Conservation (phyloP, 92 coral and sea anemone species). For the Porites lobata region DNA sequence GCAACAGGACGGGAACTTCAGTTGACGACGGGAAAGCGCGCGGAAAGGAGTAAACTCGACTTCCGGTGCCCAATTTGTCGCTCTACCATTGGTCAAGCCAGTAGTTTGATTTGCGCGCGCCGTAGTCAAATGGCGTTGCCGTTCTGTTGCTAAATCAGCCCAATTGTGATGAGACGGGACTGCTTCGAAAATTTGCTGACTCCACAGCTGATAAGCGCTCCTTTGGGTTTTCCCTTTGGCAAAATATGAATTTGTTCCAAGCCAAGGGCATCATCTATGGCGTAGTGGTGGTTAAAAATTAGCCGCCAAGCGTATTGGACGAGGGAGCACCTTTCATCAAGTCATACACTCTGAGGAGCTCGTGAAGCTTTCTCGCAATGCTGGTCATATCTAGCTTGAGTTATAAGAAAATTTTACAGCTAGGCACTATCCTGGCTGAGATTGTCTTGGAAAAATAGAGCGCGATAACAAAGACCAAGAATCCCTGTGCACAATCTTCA, state of each 20-base stretch:
- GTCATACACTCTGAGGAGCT: slow-evolving; percentile 63
- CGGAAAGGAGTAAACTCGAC: too few species aligned
- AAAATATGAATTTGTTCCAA: slow-evolving; percentile 47
- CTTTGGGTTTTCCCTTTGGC: slow-evolving; percentile 42
- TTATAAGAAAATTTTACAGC: slow-evolving; percentile 66
- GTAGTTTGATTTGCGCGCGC: too few species aligned
- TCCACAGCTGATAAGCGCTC: slow-evolving; percentile 59
- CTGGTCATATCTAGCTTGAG: slow-evolving; percentile 59
- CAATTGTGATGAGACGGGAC: slow-evolving; percentile 44
- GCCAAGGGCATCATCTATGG: too few species aligned
- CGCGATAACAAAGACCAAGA: slow-evolving; percentile 71
- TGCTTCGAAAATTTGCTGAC: slow-evolving; percentile 65
- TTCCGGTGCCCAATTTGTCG: too few species aligned
- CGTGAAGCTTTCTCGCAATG: slow-evolving; percentile 63
- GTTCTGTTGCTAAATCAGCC: too few species aligned
- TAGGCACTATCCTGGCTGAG: slow-evolving; percentile 34
- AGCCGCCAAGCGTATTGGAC: slow-evolving; percentile 59
- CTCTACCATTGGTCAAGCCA: too few species aligned
- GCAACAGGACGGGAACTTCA: too few species aligned
- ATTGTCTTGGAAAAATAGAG: slow-evolving; percentile 36
- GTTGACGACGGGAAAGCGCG: too few species aligned
- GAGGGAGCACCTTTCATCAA: slow-evolving; percentile 50
- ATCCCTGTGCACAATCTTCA: slow-evolving; percentile 49
- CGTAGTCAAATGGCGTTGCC: too few species aligned
- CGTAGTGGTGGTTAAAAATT: slow-evolving; percentile 62